A percentile compares a stretch with the other conserved stretches of the same genome.
Conservation (phyloP, 1,140 invertebrate species). For the Oppia nitens region DNA sequence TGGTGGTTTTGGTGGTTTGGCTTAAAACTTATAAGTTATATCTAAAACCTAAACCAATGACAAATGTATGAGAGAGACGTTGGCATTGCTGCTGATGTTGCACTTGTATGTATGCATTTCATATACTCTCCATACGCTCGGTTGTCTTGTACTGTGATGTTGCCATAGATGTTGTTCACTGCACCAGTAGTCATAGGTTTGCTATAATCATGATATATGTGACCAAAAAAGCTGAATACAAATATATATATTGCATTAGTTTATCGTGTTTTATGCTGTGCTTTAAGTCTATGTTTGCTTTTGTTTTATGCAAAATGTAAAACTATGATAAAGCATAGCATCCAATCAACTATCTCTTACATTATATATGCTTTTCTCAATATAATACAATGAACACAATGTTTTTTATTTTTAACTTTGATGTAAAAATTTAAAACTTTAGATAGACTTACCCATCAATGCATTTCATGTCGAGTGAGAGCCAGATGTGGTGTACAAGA, state of each 20-base stretch:
- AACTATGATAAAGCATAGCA: background rate
- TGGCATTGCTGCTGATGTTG: background rate
- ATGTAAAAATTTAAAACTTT: background rate
- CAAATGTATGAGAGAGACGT: background rate
- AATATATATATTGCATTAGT: background rate
- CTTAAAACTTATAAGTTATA: background rate
- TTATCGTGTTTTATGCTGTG: too few species aligned
- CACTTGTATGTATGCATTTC: background rate
- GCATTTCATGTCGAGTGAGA: too few species aligned
- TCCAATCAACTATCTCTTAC: background rate
- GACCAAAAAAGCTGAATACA: background rate
- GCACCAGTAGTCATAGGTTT: background rate
- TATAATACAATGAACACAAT: background rate
- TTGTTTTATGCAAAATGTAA: background rate
- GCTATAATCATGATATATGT: constrained; percentile 1
- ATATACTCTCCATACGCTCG: background rate
- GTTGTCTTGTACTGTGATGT: background rate
- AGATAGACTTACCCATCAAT: background rate
- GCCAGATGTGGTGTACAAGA: background rate
- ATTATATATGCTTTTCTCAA: background rate
- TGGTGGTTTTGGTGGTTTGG: background rate
- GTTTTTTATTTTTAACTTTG: too few species aligned
- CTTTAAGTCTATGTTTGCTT: background rate
- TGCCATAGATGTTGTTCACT: background rate
- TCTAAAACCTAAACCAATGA: background rate